phyloP scores from a whole-genome alignment of 2,113 vertebrate species.

The Strix aluco region DNA sequence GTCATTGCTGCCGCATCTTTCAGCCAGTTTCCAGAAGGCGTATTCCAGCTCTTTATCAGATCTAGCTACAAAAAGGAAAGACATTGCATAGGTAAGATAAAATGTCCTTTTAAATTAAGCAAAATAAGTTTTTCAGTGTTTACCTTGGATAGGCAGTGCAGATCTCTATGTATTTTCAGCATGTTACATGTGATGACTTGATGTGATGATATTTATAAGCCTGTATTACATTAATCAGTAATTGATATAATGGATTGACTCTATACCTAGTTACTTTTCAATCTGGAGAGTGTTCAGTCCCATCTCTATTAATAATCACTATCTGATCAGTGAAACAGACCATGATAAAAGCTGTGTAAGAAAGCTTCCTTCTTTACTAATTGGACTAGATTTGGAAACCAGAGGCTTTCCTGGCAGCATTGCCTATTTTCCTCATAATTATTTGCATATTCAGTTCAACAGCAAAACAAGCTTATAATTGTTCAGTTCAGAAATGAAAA shows the following conservation, averaged over 20 bases:
- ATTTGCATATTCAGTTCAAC: slow-evolving; percentile 50
- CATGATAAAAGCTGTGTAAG: neutral
- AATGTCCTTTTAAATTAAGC: neutral
- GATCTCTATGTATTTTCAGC: neutral
- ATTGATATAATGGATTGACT: neutral
- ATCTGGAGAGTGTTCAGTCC: neutral
- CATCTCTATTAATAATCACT: neutral
- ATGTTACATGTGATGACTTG: neutral
- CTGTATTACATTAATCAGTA: neutral
- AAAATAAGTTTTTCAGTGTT: neutral
- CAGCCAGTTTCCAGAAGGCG: neutral
- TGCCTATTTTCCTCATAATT: slow-evolving; percentile 55
- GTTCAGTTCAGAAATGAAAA: slow-evolving; percentile 34
- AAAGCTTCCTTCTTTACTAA: slow-evolving; percentile 46
- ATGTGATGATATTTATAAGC: neutral
- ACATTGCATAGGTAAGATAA: neutral
- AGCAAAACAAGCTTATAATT: slow-evolving; percentile 42
- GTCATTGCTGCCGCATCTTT: neutral
- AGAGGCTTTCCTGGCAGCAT: slow-evolving; percentile 33
- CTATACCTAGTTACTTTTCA: neutral
- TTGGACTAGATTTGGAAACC: slow-evolving; percentile 40
- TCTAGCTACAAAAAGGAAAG: neutral
- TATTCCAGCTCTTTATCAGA: neutral
- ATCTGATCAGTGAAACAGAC: slow-evolving; percentile 29
- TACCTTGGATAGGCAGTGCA: neutral